phyloP scores from a whole-genome alignment of 2,797 vertebrate species.

The Sebastes oblongus region DNA sequence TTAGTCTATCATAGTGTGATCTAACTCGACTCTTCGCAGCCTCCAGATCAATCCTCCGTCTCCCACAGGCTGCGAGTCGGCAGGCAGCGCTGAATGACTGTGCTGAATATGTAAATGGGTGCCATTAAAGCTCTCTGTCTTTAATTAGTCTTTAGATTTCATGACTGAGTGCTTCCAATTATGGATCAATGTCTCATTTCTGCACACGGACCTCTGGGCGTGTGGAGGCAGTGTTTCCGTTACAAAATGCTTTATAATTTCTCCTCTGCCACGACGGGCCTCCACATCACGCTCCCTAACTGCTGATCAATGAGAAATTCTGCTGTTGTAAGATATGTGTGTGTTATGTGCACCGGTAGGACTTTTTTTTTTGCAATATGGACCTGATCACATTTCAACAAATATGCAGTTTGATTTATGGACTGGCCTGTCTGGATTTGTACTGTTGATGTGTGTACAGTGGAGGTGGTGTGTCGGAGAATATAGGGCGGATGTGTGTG shows the following conservation, averaged over 20 bases:
- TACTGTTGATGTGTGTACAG: slow-evolving; percentile 1
- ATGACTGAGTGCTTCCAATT: slow-evolving; percentile 82
- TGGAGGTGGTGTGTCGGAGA: neutral
- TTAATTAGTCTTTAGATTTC: slow-evolving; percentile 84
- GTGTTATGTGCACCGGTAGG: slow-evolving; percentile 1
- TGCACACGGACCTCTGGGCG: slow-evolving; percentile 62
- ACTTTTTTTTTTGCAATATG: neutral
- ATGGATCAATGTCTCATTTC: slow-evolving; percentile 85
- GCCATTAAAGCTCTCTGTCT: slow-evolving; percentile 79
- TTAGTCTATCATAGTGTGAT: slow-evolving; percentile 34
- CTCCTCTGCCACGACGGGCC: slow-evolving; percentile 37
- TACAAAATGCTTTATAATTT: slow-evolving; percentile 73
- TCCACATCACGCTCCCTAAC: slow-evolving; percentile 41
- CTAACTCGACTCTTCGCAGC: slow-evolving; percentile 25
- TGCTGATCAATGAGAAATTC: slow-evolving; percentile 68
- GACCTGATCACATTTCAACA: slow-evolving; percentile 33
- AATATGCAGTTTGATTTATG: slow-evolving; percentile 26
- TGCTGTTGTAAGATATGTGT: slow-evolving; percentile 37
- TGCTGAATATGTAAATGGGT: slow-evolving; percentile 76
- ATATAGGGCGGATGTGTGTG: slow-evolving; percentile 24
- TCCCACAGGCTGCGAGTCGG: slow-evolving; percentile 42
- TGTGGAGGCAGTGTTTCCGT: slow-evolving; percentile 58
- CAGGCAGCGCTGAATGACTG: slow-evolving; percentile 50
- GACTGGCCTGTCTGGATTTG: neutral
- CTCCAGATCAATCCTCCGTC: slow-evolving; percentile 37